Conservation (phyloP, 2,113 vertebrate genomes). For the Myxocyprinus asiaticus region DNA sequence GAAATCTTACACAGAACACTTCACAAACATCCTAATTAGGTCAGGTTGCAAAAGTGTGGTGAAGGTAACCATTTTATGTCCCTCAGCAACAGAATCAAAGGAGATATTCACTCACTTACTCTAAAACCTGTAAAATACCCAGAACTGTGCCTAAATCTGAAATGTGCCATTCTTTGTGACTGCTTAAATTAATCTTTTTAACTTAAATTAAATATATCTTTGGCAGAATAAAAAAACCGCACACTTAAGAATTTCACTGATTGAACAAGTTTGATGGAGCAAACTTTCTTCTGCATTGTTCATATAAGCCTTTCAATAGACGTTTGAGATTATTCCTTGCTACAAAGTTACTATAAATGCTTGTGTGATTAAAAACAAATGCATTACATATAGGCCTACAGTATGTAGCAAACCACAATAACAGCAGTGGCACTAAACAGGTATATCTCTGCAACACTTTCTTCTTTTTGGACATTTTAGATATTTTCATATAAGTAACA, state of each 20-base stretch:
- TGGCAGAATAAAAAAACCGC: slow-evolving; percentile 29
- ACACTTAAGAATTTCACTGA: background rate
- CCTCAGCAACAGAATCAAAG: slow-evolving; percentile 15
- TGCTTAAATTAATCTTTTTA: slow-evolving; percentile 37
- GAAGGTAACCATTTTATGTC: slow-evolving; percentile 37
- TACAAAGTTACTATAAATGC: background rate
- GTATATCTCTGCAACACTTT: no score
- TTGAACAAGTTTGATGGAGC: slow-evolving; percentile 1
- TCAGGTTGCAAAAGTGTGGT: slow-evolving; percentile 23
- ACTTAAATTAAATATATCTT: slow-evolving; percentile 38
- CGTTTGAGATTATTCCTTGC: background rate
- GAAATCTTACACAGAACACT: slow-evolving; percentile 19
- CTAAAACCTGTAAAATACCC: slow-evolving; percentile 37
- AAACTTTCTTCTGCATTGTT: background rate
- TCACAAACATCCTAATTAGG: slow-evolving; percentile 39
- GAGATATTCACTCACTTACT: slow-evolving; percentile 20
- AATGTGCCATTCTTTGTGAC: slow-evolving; percentile 36
- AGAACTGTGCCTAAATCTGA: slow-evolving; percentile 22
- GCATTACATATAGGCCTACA: no score
- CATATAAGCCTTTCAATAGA: background rate
- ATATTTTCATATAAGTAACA: no score
- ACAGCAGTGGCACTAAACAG: no score
- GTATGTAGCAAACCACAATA: no score
- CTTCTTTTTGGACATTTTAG: no score
- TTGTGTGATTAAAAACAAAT: background rate